Evolutionary conservation across 2,888 invertebrate species (phyloP), one percentile per base, ranked within the genome.

Genomic region (Linhomoeus sp.): DNA sequence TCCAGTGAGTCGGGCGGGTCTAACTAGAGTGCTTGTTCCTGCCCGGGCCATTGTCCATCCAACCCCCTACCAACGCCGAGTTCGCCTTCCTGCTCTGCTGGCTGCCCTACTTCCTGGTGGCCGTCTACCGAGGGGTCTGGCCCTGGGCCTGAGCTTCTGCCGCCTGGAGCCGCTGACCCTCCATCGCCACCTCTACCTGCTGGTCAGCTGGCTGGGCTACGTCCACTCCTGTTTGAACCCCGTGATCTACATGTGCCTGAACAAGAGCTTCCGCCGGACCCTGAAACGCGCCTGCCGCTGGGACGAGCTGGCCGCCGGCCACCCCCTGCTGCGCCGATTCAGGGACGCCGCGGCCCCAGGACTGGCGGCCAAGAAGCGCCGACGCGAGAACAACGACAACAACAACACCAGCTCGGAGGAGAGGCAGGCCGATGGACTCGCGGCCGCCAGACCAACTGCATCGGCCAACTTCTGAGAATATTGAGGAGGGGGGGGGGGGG

Each of bases 191-290:
- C 29, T 50, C n/a, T 51, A 44, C 49, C 37, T 51, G 14, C 19
- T 38, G 5, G 48, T 48, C 35, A 45, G 42, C n/a, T 52, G 52
- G 52, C 45, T 52, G 3, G 56, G 58, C 23, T 57, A 57, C 47
- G 51, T 55, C 25, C 57, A 58, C 49, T 54, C 54, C 17, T 55
- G 56, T 41, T 56, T 57, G 53, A 58, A 58, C 45, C 56, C 56
- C 2, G 47, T 58, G 40, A 56, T 58, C 43, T 58, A 58, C 50
- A 56, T 55, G 52, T 56, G 56, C 46, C 52, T 58, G 35, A 58
- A 58, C 47, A 53, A 55, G 43, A 56, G 51, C 47, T 58, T 58
- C 51, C 53, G 58, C 2, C 49, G 45, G 15, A 58, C 58, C 12
- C 53, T 56, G 41, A 41, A 33, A 17, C 26, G 46, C n/a, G 19